Conservation (phyloP, 2,888 invertebrate species). For the Latrodectus elegans region DNA sequence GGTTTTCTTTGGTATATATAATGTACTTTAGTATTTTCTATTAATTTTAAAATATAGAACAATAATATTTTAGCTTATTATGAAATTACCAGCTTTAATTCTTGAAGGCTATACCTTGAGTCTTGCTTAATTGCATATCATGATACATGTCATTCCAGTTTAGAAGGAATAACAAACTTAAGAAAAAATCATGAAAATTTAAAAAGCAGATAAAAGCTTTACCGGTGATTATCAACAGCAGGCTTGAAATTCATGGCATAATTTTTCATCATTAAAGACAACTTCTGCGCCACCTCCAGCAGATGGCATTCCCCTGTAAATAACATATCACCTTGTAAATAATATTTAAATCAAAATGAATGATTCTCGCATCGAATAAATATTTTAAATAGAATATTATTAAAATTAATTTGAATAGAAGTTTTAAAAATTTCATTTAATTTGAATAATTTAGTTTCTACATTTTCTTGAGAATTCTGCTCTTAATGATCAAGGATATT, state of each 20-base stretch:
- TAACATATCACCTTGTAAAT: slow-evolving; percentile 84
- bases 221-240: slow-evolving; percentile 41
- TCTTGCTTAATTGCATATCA: too few species aligned
- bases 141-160: too few species aligned
- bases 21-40: too few species aligned
- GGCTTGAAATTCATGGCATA: slow-evolving; percentile 80
- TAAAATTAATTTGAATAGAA: background rate
- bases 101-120: too few species aligned
- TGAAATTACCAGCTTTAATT: too few species aligned
- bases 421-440: slow-evolving; percentile 74
- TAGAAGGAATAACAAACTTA: background rate
- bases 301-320: slow-evolving; percentile 81
- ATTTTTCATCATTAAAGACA: slow-evolving; percentile 93
- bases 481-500: slow-evolving; percentile 95
- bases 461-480: slow-evolving; percentile 91
- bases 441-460: slow-evolving; percentile 94
- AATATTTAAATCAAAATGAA: background rate
- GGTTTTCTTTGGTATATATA: too few species aligned
- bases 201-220: background rate
- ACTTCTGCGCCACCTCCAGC: slow-evolving; percentile 95
- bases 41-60: too few species aligned
- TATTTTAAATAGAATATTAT: too few species aligned
- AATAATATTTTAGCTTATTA: too few species aligned
- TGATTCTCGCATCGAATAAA: background rate
- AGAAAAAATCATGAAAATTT: background rate